These are phyloP conservation scores for Drosophila suzukii DNA, from an alignment of 1,140 invertebrate genomes.

Conservation along the genomic window DNA sequence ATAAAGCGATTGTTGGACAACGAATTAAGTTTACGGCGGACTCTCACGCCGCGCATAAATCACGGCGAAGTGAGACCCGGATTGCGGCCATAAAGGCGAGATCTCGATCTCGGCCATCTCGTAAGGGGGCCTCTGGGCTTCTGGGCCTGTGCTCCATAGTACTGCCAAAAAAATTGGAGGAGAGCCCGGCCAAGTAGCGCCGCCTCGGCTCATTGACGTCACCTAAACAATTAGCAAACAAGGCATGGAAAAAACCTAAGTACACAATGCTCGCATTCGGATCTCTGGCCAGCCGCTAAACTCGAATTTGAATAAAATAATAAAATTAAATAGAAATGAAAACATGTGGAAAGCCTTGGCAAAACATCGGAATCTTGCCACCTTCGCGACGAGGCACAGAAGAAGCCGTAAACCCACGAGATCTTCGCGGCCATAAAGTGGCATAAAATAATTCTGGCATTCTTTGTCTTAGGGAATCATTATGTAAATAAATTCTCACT, in stretches of 20 bases:
- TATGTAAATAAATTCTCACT: conserved; percentile 82
- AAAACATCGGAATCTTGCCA: conserved; percentile 76
- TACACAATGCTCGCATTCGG: conserved; percentile 34
- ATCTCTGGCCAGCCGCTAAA: conserved; percentile 35
- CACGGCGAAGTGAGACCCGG: conserved; percentile 47
- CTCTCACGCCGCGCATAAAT: conserved; percentile 74
- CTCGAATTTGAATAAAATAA: conserved; percentile 71
- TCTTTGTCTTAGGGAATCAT: conserved; percentile 79
- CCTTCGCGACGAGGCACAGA: conserved; percentile 32
- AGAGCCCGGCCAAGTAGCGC: conserved; percentile 21
- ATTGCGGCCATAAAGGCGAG: conserved; percentile 55
- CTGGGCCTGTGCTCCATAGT: background rate
- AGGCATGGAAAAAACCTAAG: conserved; percentile 68
- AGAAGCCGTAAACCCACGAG: conserved; percentile 29
- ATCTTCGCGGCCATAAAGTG: conserved; percentile 67
- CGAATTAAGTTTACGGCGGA: conserved; percentile 43
- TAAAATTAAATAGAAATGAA: conserved; percentile 71
- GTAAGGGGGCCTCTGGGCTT: conserved; percentile 64
- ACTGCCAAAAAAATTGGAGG: conserved; percentile 27
- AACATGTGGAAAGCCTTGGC: conserved; percentile 64
- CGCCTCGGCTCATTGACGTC: conserved; percentile 63
- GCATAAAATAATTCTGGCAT: conserved; percentile 79
- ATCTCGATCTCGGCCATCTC: conserved; percentile 10
- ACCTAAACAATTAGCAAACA: conserved; percentile 76
- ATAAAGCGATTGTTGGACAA: conserved; percentile 63